Evolutionary conservation across 2,888 invertebrate genomes (phyloP).

Genomic region (Micropterix aruncella): DNA sequence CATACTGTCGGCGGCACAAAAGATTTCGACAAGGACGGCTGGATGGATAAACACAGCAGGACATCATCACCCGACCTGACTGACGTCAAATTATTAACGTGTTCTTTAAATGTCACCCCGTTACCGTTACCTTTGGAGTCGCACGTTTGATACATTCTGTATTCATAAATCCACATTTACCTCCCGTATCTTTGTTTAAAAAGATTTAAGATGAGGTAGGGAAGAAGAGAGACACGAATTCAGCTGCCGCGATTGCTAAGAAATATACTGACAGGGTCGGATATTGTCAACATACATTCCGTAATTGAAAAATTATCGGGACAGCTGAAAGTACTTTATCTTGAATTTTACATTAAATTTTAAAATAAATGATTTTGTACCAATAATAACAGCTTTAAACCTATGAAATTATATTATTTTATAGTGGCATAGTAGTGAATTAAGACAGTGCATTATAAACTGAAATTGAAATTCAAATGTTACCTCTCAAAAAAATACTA

Average conservation of each 20-base stretch:
- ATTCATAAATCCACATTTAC: constrained; percentile 23
- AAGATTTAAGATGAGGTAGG: background rate
- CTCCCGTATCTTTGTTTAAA: background rate
- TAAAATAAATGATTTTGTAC: background rate
- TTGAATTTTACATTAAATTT: background rate
- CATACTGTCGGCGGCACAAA: constrained; percentile 92
- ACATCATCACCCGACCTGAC: constrained; percentile 43
- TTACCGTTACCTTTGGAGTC: constrained; percentile 23
- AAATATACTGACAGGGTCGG: background rate
- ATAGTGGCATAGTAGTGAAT: too few relatives aligned
- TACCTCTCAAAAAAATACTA: too few relatives aligned
- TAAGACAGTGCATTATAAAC: too few relatives aligned
- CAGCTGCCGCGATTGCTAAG: too few relatives aligned
- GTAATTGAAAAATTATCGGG: background rate
- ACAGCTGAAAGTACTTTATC: background rate
- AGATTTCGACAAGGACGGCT: constrained; percentile 54
- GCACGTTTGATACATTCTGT: constrained; percentile 42
- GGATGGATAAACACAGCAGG: constrained; percentile 42
- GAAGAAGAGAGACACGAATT: too few relatives aligned
- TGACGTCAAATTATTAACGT: constrained; percentile 22
- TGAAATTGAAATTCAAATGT: too few relatives aligned
- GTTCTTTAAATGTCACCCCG: constrained; percentile 23
- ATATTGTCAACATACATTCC: background rate
- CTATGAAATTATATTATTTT: too few relatives aligned
- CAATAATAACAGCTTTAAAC: background rate